Conservation (phyloP, 1,140 invertebrate species). For the Periplaneta americana region DNA sequence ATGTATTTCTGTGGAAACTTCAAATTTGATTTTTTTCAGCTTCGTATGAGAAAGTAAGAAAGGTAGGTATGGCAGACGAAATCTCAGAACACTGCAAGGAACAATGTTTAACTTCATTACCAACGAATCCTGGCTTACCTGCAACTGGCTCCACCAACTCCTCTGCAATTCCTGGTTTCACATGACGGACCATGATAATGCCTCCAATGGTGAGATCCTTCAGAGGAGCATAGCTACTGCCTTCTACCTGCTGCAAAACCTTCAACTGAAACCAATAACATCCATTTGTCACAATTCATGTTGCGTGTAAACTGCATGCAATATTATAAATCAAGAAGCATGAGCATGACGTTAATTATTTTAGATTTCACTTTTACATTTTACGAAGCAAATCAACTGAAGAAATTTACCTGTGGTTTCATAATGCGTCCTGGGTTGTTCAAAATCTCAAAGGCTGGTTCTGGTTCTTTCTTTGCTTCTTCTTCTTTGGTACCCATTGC, state of each 20-base stretch:
- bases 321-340: too few species aligned
- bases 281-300: too few species aligned
- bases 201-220: slow-evolving; percentile 93
- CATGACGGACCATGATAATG: slow-evolving; percentile 89
- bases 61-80: too few species aligned
- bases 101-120: too few species aligned
- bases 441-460: slow-evolving; percentile 87
- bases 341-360: too few species aligned
- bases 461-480: slow-evolving; percentile 51
- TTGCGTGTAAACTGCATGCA: too few species aligned
- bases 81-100: too few species aligned
- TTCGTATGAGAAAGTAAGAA: too few species aligned
- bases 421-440: slow-evolving; percentile 92
- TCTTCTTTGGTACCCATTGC: slow-evolving; percentile 54
- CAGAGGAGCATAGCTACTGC: slow-evolving; percentile 72
- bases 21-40: too few species aligned
- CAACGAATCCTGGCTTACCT: slow-evolving; percentile 36
- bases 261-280: slow-evolving; percentile 54
- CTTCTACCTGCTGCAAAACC: slow-evolving; percentile 75
- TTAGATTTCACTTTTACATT: too few species aligned
- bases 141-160: slow-evolving; percentile 92
- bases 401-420: slow-evolving; percentile 82
- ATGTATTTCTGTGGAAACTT: too few species aligned
- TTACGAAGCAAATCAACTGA: too few species aligned
- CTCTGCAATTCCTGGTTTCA: slow-evolving; percentile 65